Base-by-base conservation (phyloP, 53 echinoderm and acorn worm species). In the Zoroaster sp. region DNA sequence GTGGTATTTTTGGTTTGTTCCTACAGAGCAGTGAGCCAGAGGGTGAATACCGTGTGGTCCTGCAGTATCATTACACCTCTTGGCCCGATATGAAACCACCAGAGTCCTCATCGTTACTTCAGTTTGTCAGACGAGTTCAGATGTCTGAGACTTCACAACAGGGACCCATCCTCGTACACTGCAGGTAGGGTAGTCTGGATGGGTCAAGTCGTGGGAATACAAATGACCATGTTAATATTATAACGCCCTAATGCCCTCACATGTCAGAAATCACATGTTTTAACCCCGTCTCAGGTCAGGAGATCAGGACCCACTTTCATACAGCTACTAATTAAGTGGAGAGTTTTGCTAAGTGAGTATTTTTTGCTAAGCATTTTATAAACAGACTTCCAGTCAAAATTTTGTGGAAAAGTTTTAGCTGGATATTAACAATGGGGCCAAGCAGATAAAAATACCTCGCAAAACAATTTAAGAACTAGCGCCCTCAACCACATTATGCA, bases 111-210 rank as follows among this genome's bases (percentile, higher is more conserved):
- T 5, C 73, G 3, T 28, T 81, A 12, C 74, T 90, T 10, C 41
- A 80, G 40, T 80, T 80, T 65, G 25, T 80, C 25, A 40, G 80
- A 65, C 34, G 28, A 39, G 66, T 80, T 4, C 40, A 65, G 5
- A 40, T 40, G 9, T 32, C 63, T 2, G 28, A 37, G n/a, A 80
- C 63, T 12, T 33, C 80, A 7, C 80, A 67, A 35, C 68, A 35
- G 1, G 75, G 59, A 52, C 94, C 96, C 12, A 78, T 90, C 13
- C 65, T 94, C 35, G 94, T 96, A 5, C 96, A 96, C 51, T 96
- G 96, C 93, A 96, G 96, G 94, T 96, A 49, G 31, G 87, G 66
- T 2, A n/a, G n/a, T n/a, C n/a, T n/a, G n/a, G n/a, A n/a, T n/a
- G n/a, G n/a, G n/a, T n/a, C n/a, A n/a, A n/a, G n/a, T n/a, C n/a